Conservation (phyloP, 1,140 invertebrate species). For the Tetramorium alpestre region DNA sequence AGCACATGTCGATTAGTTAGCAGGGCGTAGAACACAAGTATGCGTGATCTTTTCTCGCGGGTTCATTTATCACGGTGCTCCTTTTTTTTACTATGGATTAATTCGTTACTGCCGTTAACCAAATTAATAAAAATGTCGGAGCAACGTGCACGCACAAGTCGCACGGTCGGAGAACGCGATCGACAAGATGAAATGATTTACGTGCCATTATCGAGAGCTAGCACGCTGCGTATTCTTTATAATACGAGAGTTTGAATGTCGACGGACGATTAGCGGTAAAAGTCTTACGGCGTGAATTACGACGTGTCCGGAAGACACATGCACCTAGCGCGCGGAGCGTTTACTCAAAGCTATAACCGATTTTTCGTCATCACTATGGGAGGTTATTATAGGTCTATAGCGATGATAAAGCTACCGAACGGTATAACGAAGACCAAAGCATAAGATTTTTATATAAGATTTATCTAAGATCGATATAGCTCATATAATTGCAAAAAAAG, state of each 20-base stretch:
- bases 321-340: background rate
- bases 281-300: conserved; percentile 61
- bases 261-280: conserved; percentile 63
- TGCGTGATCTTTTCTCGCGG: background rate
- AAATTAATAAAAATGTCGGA: conserved; percentile 56
- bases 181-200: conserved; percentile 66
- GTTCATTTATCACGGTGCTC: background rate
- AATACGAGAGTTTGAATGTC: conserved; percentile 35
- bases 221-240: conserved; percentile 28
- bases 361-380: conserved; percentile 12
- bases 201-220: conserved; percentile 39
- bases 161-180: background rate
- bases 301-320: conserved; percentile 35
- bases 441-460: background rate
- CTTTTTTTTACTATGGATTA: conserved; percentile 23
- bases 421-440: background rate
- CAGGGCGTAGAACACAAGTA: background rate
- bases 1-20: conserved; percentile 22
- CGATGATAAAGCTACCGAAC: conserved; percentile 20
- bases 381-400: background rate
- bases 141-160: background rate
- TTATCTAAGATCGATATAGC: background rate
- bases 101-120: conserved; percentile 60
- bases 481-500: background rate
- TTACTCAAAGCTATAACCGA: conserved; percentile 1